Evolutionary conservation across 1,140 invertebrate genomes (phyloP).

Genomic region (Zaprionus ornatus): DNA sequence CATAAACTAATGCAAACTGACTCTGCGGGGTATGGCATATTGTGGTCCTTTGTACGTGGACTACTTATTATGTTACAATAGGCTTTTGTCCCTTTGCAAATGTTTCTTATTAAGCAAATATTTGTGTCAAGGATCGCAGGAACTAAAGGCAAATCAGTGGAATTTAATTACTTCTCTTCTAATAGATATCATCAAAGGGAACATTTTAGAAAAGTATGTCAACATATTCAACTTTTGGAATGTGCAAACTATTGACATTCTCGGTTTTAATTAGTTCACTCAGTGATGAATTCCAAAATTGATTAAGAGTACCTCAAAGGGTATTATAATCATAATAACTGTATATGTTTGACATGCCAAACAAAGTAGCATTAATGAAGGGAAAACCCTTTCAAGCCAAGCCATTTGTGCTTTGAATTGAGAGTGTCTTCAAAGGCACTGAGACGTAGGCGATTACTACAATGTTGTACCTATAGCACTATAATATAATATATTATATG

Average conservation of each 20-base stretch:
- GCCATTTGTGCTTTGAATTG: too few relatives aligned
- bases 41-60: background rate
- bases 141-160: background rate
- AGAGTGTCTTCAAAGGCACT: too few relatives aligned
- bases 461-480: too few relatives aligned
- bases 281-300: too few relatives aligned
- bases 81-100: background rate
- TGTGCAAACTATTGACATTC: background rate
- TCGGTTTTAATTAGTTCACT: background rate
- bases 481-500: too few relatives aligned
- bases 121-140: background rate
- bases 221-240: background rate
- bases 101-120: background rate
- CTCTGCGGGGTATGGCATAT: background rate
- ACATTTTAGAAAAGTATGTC: background rate
- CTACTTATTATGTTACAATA: background rate
- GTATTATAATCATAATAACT: too few relatives aligned
- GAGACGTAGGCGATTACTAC: too few relatives aligned
- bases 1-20: background rate
- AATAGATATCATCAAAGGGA: background rate
- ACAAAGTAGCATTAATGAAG: too few relatives aligned
- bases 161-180: background rate
- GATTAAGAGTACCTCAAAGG: too few relatives aligned
- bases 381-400: too few relatives aligned
- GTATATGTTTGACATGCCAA: too few relatives aligned